These are phyloP conservation scores for Grammomys surdaster DNA, from an alignment of 2,113 vertebrate species.

Conservation along the genomic window DNA sequence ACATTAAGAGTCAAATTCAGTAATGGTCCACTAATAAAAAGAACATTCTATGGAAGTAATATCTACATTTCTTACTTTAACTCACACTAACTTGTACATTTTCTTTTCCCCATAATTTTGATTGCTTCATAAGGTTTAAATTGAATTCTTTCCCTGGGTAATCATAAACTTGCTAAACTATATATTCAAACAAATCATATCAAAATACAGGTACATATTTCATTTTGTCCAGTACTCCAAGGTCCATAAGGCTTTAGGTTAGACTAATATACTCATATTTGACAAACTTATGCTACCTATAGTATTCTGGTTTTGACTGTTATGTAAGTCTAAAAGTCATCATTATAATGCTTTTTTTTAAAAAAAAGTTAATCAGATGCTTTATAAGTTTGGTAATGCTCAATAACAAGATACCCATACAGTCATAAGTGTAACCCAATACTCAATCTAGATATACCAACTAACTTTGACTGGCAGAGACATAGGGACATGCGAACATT, in stretches of 20 bases:
- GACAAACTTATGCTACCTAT: slow-evolving; percentile 8
- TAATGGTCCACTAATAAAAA: neutral
- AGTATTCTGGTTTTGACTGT: neutral
- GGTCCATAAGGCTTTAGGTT: neutral
- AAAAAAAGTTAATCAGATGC: too few relatives aligned
- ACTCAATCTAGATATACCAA: too few relatives aligned
- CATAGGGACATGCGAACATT: too few relatives aligned
- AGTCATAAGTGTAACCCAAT: too few relatives aligned
- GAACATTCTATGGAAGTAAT: neutral
- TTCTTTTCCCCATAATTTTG: neutral
- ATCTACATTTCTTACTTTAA: neutral
- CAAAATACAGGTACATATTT: neutral
- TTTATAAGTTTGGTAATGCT: too few relatives aligned
- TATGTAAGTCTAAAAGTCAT: neutral
- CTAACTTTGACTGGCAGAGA: too few relatives aligned
- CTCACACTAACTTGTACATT: neutral
- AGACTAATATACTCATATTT: neutral
- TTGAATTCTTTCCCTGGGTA: neutral
- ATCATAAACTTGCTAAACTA: slow-evolving; percentile 11
- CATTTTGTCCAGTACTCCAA: neutral
- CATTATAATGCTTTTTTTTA: neutral
- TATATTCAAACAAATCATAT: neutral
- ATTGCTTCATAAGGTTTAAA: neutral
- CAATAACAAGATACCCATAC: too few relatives aligned
- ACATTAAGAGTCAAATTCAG: neutral